Conservation (phyloP, 2,888 invertebrate species). For the Camptogramma bilineatum region DNA sequence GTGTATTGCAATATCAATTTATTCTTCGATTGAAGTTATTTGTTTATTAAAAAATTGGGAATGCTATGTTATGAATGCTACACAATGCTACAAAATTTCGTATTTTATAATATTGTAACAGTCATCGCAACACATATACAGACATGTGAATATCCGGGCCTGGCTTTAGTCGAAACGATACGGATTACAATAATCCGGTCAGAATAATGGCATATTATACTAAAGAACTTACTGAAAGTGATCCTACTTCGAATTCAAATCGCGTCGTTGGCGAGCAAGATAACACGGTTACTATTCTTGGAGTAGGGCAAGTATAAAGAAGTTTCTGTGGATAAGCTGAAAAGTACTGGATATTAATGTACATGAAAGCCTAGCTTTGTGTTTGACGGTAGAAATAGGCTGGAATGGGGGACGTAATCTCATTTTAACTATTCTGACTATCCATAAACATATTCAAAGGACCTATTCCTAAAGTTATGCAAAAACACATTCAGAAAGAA, state of each 20-base stretch:
- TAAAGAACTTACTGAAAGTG: constrained; percentile 44
- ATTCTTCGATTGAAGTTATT: no score
- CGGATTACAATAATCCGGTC: constrained; percentile 57
- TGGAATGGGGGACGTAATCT: not conserved
- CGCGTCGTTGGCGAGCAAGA: constrained; percentile 53
- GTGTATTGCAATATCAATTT: no score
- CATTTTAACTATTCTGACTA: not conserved
- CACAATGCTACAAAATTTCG: no score
- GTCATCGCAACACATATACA: not conserved
- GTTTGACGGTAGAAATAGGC: not conserved
- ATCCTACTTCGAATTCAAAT: constrained; percentile 55
- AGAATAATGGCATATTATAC: constrained; percentile 51
- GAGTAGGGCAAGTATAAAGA: constrained; percentile 22
- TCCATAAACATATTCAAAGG: no score
- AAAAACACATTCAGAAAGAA: no score
- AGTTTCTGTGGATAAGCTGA: constrained; percentile 16
- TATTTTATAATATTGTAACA: no score
- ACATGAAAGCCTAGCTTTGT: not conserved
- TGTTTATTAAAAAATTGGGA: no score
- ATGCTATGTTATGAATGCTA: no score
- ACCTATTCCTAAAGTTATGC: no score
- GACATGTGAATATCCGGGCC: not conserved
- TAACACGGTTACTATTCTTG: constrained; percentile 51
- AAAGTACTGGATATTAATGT: not conserved
- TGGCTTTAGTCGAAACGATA: constrained; percentile 46